A percentile compares a stretch with the other conserved stretches of the same genome.
Evolutionary conservation across 2,113 vertebrate species (phyloP).

Genomic region (Odocoileus hemionus): DNA sequence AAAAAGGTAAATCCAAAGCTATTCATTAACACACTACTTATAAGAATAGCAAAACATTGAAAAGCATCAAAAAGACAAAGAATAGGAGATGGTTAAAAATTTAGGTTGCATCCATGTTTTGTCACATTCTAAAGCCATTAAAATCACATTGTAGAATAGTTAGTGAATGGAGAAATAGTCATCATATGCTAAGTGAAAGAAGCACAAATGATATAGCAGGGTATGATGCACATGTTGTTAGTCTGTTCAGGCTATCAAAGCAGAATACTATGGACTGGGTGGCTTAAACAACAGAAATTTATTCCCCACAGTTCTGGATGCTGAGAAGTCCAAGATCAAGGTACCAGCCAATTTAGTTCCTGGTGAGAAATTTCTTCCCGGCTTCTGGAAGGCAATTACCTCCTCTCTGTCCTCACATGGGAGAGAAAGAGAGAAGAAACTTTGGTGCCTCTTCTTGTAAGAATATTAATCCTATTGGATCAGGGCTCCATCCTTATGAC

Average conservation of each 20-base stretch:
- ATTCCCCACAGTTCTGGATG: neutral
- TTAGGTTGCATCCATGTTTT: neutral
- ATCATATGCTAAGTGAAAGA: neutral
- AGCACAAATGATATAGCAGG: neutral
- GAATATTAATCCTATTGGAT: neutral
- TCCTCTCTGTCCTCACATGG: neutral
- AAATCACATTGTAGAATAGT: neutral
- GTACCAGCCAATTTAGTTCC: neutral
- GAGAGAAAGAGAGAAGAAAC: too few relatives aligned
- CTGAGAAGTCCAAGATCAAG: neutral
- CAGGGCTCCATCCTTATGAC: neutral
- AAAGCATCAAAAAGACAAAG: neutral
- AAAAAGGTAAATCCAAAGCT: neutral
- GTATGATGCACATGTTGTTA: neutral
- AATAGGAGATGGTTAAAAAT: neutral
- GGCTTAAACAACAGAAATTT: neutral
- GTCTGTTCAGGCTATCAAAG: neutral
- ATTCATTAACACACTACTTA: neutral
- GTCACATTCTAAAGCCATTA: neutral
- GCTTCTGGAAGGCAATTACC: neutral
- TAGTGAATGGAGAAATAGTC: neutral
- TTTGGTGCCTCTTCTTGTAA: neutral
- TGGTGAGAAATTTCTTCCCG: neutral
- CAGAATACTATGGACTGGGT: neutral
- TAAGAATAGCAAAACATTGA: neutral